These are phyloP conservation scores for Turdus rufiventris DNA, from an alignment of 2,113 vertebrate species.

Conservation along the genomic window DNA sequence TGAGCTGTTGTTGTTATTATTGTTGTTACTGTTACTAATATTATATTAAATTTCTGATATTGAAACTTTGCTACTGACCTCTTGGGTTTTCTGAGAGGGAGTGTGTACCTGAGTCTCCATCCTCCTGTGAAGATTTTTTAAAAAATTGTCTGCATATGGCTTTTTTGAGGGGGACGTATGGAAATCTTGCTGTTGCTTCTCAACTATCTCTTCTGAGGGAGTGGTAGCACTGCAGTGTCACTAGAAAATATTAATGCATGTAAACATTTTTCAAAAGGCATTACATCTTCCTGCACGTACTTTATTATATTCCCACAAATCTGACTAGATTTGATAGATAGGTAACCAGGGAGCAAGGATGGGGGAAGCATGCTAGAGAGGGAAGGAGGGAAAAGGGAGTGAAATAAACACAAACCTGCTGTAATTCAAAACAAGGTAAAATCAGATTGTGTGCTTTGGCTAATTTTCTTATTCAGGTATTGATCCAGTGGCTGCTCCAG, in stretches of 20 bases:
- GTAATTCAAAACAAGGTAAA: conserved; percentile 71
- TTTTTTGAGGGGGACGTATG: background rate
- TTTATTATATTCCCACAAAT: conserved; percentile 64
- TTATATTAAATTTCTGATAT: background rate
- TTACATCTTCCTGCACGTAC: conserved; percentile 59
- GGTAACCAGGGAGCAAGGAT: conserved; percentile 26
- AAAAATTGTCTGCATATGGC: background rate
- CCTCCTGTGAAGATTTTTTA: background rate
- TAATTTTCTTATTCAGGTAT: conserved; percentile 78
- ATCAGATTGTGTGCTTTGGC: conserved; percentile 74
- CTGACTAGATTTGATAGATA: conserved; percentile 65
- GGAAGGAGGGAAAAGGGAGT: background rate
- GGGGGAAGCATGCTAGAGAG: background rate
- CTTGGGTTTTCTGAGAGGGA: background rate
- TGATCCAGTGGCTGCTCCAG: conserved; percentile 74
- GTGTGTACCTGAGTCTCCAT: background rate
- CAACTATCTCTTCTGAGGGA: background rate
- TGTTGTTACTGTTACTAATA: background rate
- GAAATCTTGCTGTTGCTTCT: background rate
- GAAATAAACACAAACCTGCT: conserved; percentile 52
- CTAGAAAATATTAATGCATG: conserved; percentile 54
- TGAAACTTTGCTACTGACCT: background rate
- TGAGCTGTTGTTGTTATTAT: background rate
- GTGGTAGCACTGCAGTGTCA: conserved; percentile 15
- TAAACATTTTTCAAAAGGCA: conserved; percentile 62